Conservation (phyloP, 2,797 vertebrate genomes). For the Urosaurus nigricauda region DNA sequence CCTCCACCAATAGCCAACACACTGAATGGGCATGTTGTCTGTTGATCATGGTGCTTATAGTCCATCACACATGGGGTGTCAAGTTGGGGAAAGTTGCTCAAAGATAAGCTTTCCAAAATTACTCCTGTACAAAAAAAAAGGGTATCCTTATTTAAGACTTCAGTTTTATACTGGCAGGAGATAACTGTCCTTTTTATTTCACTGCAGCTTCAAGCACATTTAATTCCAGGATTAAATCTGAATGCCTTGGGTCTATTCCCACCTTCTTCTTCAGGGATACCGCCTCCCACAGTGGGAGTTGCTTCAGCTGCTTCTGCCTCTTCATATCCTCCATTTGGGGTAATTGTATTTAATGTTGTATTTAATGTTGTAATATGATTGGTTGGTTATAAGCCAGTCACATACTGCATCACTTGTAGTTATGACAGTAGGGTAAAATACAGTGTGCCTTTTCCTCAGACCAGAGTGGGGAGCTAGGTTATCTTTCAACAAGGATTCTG, state of each 20-base stretch:
- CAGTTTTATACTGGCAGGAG: constrained; percentile 17
- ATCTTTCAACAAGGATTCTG: neutral
- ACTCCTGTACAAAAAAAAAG: neutral
- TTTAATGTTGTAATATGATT: neutral
- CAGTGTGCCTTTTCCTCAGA: neutral
- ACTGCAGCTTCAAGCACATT: constrained; percentile 95
- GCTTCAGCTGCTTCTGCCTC: constrained; percentile 88
- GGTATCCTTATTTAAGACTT: neutral
- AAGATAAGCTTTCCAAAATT: constrained; percentile 3
- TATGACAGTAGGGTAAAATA: neutral
- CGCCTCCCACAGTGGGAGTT: constrained; percentile 89
- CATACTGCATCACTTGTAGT: neutral
- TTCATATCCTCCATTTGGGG: constrained; percentile 92
- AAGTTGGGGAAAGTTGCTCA: neutral
- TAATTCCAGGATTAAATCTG: constrained; percentile 98
- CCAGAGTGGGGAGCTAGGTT: neutral
- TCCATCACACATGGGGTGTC: neutral
- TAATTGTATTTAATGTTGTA: constrained; percentile 81
- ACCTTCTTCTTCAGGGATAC: constrained; percentile 90
- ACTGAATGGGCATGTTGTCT: neutral
- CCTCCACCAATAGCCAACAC: neutral
- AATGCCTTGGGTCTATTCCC: constrained; percentile 97
- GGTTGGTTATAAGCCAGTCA: neutral
- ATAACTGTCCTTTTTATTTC: constrained; percentile 59
- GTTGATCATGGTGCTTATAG: neutral